Percentiles rank a stretch among this genome's conserved stretches.
phyloP scores from a whole-genome alignment of 2,797 vertebrate species.

The Vultur gryphus region DNA sequence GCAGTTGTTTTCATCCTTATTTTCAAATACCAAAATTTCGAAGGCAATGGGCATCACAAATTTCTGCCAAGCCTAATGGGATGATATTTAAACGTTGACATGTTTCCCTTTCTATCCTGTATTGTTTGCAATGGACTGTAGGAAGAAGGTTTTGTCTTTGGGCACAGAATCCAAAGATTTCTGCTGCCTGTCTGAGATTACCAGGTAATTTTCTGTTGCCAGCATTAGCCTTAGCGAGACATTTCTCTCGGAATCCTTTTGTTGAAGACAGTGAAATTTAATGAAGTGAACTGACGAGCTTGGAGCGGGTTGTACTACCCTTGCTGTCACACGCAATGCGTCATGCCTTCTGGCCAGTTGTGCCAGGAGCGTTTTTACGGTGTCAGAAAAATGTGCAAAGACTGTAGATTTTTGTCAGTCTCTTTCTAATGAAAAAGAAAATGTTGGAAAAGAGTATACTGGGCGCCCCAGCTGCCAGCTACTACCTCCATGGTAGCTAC shows the following conservation, averaged over 20 bases:
- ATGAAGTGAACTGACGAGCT: not conserved
- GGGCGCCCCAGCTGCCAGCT: not conserved
- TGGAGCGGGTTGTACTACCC: not conserved
- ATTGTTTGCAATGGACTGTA: not conserved
- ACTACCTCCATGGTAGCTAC: not conserved
- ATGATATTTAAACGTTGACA: not conserved
- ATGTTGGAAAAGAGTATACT: not conserved
- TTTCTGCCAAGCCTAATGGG: not conserved
- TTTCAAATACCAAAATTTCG: not conserved
- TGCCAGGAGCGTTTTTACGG: not conserved
- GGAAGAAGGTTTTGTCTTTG: not conserved
- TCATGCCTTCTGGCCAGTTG: not conserved
- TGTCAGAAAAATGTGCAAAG: slow-evolving; percentile 1
- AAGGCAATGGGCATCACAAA: not conserved
- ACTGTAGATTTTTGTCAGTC: not conserved
- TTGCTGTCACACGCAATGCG: not conserved
- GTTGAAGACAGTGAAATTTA: not conserved
- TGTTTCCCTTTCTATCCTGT: not conserved
- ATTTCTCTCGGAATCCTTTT: not conserved
- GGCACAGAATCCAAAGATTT: not conserved
- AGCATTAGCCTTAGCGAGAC: not conserved
- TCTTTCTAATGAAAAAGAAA: not conserved
- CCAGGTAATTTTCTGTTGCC: not conserved
- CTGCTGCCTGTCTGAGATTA: not conserved
- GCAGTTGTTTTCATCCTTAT: not conserved